These are phyloP conservation scores for Amorpha juglandis DNA, from an alignment of 2,888 invertebrate genomes.

Conservation along the genomic window DNA sequence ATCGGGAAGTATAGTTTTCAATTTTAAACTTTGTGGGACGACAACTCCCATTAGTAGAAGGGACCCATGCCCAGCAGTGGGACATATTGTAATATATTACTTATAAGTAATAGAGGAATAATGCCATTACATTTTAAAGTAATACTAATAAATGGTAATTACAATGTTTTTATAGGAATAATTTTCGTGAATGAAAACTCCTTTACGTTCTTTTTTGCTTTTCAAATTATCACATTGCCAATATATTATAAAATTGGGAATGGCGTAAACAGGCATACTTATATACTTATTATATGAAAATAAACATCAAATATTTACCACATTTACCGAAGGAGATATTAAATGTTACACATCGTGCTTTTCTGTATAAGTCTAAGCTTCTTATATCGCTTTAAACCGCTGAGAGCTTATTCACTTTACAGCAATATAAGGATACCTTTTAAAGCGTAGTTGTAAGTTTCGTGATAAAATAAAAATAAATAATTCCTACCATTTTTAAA, in stretches of 20 bases:
- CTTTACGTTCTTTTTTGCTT: too few species aligned
- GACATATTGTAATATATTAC: too few species aligned
- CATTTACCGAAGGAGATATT: too few species aligned
- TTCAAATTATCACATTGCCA: too few species aligned
- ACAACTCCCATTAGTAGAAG: not conserved
- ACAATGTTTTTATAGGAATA: too few species aligned
- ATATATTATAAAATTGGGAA: too few species aligned
- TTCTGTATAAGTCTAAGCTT: not conserved
- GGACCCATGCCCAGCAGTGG: not conserved
- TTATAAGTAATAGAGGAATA: too few species aligned
- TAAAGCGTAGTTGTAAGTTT: not conserved
- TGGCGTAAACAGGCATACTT: too few species aligned
- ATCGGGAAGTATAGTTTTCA: not conserved
- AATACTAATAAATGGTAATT: too few species aligned
- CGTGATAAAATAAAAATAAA: too few species aligned
- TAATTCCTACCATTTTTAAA: not conserved
- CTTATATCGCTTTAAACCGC: not conserved
- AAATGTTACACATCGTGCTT: not conserved
- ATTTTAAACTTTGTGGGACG: not conserved
- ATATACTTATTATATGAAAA: not conserved
- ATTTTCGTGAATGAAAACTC: too few species aligned
- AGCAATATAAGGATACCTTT: not conserved
- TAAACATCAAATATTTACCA: not conserved
- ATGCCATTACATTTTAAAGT: too few species aligned
- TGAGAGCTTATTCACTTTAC: not conserved